phyloP scores from a whole-genome alignment of 2,888 invertebrate species.

The Branchinecta sandiegonensis region DNA sequence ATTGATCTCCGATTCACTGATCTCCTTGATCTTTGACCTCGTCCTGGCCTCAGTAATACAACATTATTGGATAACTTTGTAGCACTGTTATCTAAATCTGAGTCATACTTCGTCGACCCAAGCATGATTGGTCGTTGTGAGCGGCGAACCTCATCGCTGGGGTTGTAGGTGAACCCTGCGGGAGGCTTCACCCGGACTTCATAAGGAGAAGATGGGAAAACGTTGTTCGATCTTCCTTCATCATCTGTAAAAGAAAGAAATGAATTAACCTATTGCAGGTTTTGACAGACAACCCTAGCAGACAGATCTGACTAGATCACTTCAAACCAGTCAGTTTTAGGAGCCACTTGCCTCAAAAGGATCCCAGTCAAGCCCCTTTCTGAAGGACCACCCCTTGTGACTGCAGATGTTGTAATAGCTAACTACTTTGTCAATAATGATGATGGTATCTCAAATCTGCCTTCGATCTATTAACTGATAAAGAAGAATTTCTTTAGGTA shows the following conservation, averaged over 20 bases:
- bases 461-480: no score
- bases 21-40: background rate
- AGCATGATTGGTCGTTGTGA: background rate
- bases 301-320: no score
- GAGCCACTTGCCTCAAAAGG: no score
- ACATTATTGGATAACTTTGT: background rate
- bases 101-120: background rate
- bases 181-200: constrained; percentile 23
- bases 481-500: no score
- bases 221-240: constrained; percentile 18
- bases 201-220: constrained; percentile 21
- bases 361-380: no score
- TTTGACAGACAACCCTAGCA: no score
- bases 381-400: no score
- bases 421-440: no score
- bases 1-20: background rate
- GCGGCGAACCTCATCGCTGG: background rate
- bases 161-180: constrained; percentile 18
- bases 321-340: no score
- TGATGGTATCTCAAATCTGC: no score
- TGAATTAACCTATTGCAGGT: no score
- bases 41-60: background rate
- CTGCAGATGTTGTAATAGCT: no score
- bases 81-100: background rate
- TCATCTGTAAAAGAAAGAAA: background rate